Conservation (phyloP, 1,140 invertebrate species). For the Apolygus lucorum region DNA sequence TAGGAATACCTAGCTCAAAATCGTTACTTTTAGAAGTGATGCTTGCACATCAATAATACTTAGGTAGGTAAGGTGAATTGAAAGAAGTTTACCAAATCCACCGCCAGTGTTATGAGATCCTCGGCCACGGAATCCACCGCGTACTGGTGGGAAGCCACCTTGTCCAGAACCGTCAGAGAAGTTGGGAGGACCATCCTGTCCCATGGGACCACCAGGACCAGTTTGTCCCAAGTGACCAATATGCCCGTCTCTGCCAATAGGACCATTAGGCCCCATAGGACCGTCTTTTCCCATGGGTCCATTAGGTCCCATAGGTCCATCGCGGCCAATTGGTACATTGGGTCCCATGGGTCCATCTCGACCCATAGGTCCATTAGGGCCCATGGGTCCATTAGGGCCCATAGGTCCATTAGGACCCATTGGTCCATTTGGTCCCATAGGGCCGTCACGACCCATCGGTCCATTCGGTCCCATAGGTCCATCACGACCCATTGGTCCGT, state of each 20-base stretch:
- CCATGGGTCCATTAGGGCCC: not conserved
- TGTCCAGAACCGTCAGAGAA: constrained; percentile 1
- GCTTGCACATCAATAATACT: too few species aligned
- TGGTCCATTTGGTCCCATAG: not conserved
- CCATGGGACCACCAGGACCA: too few species aligned
- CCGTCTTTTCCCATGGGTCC: not conserved
- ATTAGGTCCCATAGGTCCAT: not conserved
- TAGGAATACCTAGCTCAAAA: not conserved
- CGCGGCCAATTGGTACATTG: not conserved
- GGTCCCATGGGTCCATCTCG: not conserved
- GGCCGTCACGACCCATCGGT: not conserved
- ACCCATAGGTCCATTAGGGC: not conserved
- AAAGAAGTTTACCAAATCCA: not conserved
- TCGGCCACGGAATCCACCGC: constrained; percentile 1
- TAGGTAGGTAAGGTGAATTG: too few species aligned
- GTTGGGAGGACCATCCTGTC: not conserved
- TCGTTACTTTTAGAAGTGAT: not conserved
- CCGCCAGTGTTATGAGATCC: not conserved
- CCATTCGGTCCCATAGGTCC: not conserved
- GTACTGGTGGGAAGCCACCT: not conserved
- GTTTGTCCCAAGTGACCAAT: too few species aligned
- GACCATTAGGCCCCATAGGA: not conserved
- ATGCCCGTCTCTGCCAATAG: too few species aligned
- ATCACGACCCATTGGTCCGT: not conserved
- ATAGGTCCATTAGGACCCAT: not conserved